Evolutionary conservation across 1,140 invertebrate species (phyloP).

Genomic region (Pteromalus puparum): DNA sequence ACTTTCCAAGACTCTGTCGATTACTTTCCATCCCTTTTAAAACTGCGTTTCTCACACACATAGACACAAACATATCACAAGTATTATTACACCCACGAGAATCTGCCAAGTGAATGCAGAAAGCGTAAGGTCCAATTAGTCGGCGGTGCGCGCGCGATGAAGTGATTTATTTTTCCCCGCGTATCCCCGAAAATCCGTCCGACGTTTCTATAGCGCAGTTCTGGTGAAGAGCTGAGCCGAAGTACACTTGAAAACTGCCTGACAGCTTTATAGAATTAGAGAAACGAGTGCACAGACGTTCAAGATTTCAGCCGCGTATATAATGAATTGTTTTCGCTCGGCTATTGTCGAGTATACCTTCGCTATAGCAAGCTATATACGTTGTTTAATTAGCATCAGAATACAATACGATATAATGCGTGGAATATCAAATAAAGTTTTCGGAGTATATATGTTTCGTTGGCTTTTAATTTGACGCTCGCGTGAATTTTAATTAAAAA

Average conservation of each 20-base stretch:
- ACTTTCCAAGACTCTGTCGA: not conserved
- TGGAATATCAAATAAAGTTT: too few relatives aligned
- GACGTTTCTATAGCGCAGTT: not conserved
- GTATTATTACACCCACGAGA: not conserved
- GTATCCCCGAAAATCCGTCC: not conserved
- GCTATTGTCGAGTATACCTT: not conserved
- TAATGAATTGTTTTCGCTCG: conserved; percentile 12
- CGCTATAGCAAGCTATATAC: not conserved
- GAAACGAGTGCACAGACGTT: not conserved
- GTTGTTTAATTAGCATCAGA: too few relatives aligned
- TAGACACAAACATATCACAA: too few relatives aligned
- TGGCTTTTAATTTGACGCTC: too few relatives aligned
- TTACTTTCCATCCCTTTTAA: not conserved
- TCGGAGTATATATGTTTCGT: too few relatives aligned
- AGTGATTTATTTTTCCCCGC: not conserved
- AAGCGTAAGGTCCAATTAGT: not conserved
- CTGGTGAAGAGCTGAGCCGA: not conserved
- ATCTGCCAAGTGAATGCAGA: not conserved
- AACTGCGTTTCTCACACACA: not conserved
- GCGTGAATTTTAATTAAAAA: too few relatives aligned
- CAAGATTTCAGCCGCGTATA: not conserved
- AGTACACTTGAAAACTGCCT: conserved; percentile 23
- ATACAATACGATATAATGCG: too few relatives aligned
- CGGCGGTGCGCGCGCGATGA: not conserved
- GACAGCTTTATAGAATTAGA: conserved; percentile 17